A percentile compares a stretch with the other conserved stretches of the same genome.
Evolutionary conservation across 2,888 invertebrate species (phyloP).

Genomic region (Acrobasis consociella): DNA sequence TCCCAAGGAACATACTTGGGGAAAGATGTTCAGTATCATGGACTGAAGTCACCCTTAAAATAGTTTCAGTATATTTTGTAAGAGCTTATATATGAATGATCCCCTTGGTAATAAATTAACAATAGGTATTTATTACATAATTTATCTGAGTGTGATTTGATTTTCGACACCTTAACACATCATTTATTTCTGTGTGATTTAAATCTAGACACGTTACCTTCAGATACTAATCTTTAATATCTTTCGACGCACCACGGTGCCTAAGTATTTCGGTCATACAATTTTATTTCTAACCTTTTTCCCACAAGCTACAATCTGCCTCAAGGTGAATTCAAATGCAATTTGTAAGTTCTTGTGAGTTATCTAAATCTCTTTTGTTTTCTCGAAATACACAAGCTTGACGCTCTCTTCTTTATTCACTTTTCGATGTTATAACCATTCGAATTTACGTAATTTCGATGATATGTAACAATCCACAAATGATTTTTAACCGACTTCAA

Average conservation of each 20-base stretch:
- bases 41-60: too few relatives aligned
- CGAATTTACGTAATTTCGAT: too few relatives aligned
- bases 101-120: neutral
- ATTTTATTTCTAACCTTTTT: neutral
- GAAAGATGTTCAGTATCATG: too few relatives aligned
- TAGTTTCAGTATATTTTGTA: too few relatives aligned
- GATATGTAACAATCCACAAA: too few relatives aligned
- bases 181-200: neutral
- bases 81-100: too few relatives aligned
- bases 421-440: too few relatives aligned
- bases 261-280: neutral
- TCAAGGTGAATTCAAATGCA: neutral
- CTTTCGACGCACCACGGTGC: neutral
- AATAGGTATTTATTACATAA: too few relatives aligned
- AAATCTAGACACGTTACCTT: neutral
- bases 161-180: neutral
- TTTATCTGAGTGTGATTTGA: neutral
- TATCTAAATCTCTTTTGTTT: neutral
- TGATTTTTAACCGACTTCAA: too few relatives aligned
- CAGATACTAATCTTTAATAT: neutral
- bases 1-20: too few relatives aligned
- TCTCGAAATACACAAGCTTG: neutral
- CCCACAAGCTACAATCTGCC: neutral
- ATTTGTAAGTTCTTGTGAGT: neutral
- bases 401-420: too few relatives aligned